A percentile compares a stretch with the other conserved stretches of the same genome.
These are phyloP conservation scores for Drosophila meridiana DNA, from an alignment of 2,888 invertebrate genomes.

Conservation along the genomic window DNA sequence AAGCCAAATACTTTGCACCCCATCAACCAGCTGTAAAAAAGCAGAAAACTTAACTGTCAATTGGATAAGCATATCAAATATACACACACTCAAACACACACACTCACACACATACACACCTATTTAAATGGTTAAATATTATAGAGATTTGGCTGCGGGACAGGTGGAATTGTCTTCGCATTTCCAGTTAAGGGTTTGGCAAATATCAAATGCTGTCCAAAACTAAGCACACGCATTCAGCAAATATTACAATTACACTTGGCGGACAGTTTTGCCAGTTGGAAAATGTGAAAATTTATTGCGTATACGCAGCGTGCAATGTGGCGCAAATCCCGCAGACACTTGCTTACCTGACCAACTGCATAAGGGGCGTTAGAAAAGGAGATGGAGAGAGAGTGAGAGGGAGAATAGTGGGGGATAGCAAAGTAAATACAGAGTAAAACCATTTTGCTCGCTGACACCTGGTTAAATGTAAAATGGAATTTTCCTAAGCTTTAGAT, in stretches of 20 bases:
- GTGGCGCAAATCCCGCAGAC: slow-evolving; percentile 22
- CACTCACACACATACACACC: neutral
- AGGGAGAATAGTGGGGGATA: neutral
- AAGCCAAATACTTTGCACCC: slow-evolving; percentile 29
- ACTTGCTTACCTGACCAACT: slow-evolving; percentile 23
- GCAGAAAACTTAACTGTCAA: slow-evolving; percentile 42
- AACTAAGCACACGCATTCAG: slow-evolving; percentile 50
- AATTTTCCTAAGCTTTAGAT: slow-evolving; percentile 37
- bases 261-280: slow-evolving; percentile 64
- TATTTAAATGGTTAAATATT: slow-evolving; percentile 36
- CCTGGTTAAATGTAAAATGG: slow-evolving; percentile 49
- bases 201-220: slow-evolving; percentile 61
- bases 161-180: slow-evolving; percentile 43
- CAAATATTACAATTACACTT: slow-evolving; percentile 79
- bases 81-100: slow-evolving; percentile 1
- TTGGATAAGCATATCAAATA: slow-evolving; percentile 41
- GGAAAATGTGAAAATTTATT: slow-evolving; percentile 64
- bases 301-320: slow-evolving; percentile 53
- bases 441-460: slow-evolving; percentile 54
- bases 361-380: neutral
- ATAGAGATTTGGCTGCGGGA: slow-evolving; percentile 45
- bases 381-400: neutral
- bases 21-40: slow-evolving; percentile 8
- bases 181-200: slow-evolving; percentile 53
- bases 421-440: slow-evolving; percentile 27